A percentile compares a stretch with the other conserved stretches of the same genome.
These are phyloP conservation scores for Agapornis roseicollis DNA, from an alignment of 2,113 vertebrate species.

Conservation along the genomic window DNA sequence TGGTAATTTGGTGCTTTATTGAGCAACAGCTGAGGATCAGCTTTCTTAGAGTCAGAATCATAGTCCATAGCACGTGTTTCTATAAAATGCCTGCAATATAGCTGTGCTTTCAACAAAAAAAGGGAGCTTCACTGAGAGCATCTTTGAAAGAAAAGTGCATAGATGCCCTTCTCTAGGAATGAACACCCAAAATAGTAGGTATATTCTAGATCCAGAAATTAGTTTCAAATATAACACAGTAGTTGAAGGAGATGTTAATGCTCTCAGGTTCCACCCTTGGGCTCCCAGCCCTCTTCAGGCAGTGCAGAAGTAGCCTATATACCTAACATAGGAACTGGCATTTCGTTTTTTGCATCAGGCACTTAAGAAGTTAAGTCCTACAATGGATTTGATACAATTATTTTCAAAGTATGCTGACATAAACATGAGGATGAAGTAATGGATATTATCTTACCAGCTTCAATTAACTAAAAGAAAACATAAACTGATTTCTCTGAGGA, in stretches of 20 bases:
- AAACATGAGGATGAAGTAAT: not conserved
- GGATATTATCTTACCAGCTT: not conserved
- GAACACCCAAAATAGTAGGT: not conserved
- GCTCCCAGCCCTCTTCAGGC: not conserved
- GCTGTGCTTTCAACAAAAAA: not conserved
- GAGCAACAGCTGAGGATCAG: not conserved
- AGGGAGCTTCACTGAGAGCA: not conserved
- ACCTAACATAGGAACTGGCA: not conserved
- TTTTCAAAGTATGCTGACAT: not conserved
- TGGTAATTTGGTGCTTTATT: not conserved
- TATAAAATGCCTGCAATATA: not conserved
- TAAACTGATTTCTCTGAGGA: not conserved
- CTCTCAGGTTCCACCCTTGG: not conserved
- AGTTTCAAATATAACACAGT: not conserved
- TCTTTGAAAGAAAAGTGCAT: not conserved
- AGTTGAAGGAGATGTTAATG: not conserved
- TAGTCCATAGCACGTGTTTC: fast-evolving
- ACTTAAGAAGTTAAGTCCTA: not conserved
- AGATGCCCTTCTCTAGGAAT: not conserved
- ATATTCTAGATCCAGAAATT: not conserved
- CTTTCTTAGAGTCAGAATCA: not conserved
- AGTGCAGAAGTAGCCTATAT: not conserved
- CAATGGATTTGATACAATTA: not conserved
- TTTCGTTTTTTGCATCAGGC: not conserved
- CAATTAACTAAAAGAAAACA: not conserved